These are phyloP conservation scores for Chamaea fasciata DNA, from an alignment of 2,113 vertebrate genomes.

Conservation along the genomic window DNA sequence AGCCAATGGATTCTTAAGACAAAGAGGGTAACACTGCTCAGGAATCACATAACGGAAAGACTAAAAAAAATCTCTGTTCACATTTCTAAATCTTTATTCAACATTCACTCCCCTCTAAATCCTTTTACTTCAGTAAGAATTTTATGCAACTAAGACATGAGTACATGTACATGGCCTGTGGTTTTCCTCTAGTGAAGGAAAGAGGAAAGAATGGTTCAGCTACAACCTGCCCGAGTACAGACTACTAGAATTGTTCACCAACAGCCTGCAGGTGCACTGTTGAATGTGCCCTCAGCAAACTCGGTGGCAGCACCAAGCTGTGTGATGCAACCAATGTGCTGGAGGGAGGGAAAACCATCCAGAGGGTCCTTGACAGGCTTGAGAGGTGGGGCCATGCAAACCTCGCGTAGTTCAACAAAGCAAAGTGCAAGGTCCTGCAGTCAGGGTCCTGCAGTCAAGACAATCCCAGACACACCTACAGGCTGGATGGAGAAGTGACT, in stretches of 20 bases:
- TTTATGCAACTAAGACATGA: neutral
- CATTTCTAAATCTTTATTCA: neutral
- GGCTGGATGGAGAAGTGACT: too few species aligned
- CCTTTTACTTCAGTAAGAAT: neutral
- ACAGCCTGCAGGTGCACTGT: neutral
- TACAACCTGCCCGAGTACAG: neutral
- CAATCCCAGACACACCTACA: neutral
- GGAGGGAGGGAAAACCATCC: neutral
- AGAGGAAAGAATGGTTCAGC: neutral
- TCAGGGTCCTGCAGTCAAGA: neutral
- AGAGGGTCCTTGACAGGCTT: neutral
- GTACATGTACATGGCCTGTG: neutral
- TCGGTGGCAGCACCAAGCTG: neutral
- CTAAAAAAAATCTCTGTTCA: neutral
- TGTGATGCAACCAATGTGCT: rapidly evolving
- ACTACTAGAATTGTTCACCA: neutral
- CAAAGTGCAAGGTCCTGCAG: neutral
- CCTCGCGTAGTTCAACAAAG: neutral
- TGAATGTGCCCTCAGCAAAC: neutral
- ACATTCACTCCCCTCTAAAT: neutral
- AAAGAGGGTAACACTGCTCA: neutral
- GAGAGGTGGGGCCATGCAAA: neutral
- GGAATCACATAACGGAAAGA: neutral
- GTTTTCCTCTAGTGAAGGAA: neutral
- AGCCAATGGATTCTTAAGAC: neutral